Percentiles rank a stretch among this genome's conserved stretches.
Evolutionary conservation across 92 coral and sea anemone genomes (phyloP).

Genomic region (Chrysogorgia sp.): DNA sequence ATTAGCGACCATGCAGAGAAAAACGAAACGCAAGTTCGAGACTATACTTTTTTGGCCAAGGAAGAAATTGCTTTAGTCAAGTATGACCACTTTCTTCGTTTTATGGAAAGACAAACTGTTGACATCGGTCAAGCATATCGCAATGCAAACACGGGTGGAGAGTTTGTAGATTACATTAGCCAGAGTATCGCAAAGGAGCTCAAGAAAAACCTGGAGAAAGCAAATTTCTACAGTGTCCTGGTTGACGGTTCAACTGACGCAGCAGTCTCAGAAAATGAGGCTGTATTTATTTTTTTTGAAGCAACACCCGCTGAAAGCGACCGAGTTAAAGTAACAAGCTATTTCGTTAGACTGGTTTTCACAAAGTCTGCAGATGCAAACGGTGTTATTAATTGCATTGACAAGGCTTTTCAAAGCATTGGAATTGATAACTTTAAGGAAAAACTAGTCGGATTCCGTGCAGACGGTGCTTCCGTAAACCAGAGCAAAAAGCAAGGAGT

Average conservation of each 20-base stretch:
- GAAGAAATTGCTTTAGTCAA: too few species aligned
- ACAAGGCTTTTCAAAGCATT: neutral
- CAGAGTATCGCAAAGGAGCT: conserved; percentile 49
- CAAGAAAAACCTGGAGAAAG: conserved; percentile 56
- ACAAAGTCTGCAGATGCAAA: conserved; percentile 38
- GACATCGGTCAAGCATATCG: conserved; percentile 53
- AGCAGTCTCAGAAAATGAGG: conserved; percentile 66
- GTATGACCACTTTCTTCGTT: too few species aligned
- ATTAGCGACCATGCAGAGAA: too few species aligned
- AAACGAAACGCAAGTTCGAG: too few species aligned
- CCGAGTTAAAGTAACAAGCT: conserved; percentile 59
- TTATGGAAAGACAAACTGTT: conserved; percentile 57
- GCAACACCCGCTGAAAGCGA: conserved; percentile 60
- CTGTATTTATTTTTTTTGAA: conserved; percentile 67
- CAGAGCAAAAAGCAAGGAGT: conserved; percentile 4
- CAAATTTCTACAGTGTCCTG: conserved; percentile 71
- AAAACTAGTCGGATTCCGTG: conserved; percentile 6
- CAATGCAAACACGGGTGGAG: conserved; percentile 52
- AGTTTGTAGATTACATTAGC: conserved; percentile 52
- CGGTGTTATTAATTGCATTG: neutral
- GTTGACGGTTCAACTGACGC: conserved; percentile 71
- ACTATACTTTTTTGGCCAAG: too few species aligned
- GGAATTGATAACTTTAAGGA: neutral
- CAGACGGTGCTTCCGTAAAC: conserved; percentile 13
- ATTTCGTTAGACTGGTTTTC: conserved; percentile 55